These are phyloP conservation scores for Vanessa tameamea DNA, from an alignment of 1,140 invertebrate genomes.

Conservation along the genomic window DNA sequence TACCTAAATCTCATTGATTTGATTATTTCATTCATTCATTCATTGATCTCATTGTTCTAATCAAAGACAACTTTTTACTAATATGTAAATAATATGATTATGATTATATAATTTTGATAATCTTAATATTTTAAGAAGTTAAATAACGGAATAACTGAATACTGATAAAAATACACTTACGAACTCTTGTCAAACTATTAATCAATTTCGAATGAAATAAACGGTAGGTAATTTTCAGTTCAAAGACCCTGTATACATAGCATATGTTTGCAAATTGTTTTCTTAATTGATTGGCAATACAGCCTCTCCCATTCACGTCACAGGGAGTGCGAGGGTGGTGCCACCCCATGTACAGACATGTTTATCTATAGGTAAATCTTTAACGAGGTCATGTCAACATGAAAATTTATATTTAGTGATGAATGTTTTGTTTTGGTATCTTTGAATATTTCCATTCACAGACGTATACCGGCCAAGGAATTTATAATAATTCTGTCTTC, in stretches of 20 bases:
- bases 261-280: neutral
- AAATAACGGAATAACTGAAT: too few species aligned
- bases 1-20: too few species aligned
- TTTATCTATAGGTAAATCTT: slow-evolving; percentile 6
- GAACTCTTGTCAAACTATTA: neutral
- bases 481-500: too few species aligned
- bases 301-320: slow-evolving; percentile 22
- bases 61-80: too few species aligned
- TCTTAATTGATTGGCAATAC: slow-evolving; percentile 34
- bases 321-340: neutral
- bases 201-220: neutral
- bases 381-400: neutral
- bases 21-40: too few species aligned
- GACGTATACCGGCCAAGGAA: too few species aligned
- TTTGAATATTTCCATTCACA: too few species aligned
- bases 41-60: too few species aligned
- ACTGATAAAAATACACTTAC: too few species aligned
- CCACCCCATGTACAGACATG: neutral
- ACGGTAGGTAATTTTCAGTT: neutral
- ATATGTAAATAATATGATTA: too few species aligned
- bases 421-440: neutral
- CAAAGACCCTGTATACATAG: slow-evolving; percentile 3
- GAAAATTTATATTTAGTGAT: neutral
- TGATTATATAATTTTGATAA: too few species aligned
- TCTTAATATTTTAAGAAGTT: too few species aligned